phyloP scores from a whole-genome alignment of 2,888 invertebrate species.

The Nipponacmea schrenckii region DNA sequence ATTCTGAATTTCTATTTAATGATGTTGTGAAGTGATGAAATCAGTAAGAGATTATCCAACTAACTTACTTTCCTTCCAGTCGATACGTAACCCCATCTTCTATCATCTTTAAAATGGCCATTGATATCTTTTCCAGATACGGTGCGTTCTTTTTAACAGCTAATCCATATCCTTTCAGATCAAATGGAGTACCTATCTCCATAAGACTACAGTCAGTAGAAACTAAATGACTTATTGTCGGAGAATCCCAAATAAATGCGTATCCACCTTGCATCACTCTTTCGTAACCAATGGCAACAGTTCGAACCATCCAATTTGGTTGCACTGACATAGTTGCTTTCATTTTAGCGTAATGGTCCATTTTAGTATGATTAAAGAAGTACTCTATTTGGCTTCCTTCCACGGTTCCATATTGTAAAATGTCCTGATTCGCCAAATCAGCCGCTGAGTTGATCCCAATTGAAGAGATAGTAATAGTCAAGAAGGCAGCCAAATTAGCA shows the following conservation, averaged over 20 bases:
- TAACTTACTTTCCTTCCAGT: constrained; percentile 58
- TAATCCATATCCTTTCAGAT: constrained; percentile 60
- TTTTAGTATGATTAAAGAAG: constrained; percentile 58
- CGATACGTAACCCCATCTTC: constrained; percentile 55
- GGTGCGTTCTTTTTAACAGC: constrained; percentile 52
- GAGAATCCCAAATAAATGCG: constrained; percentile 65
- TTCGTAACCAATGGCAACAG: constrained; percentile 52
- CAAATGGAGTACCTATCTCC: constrained; percentile 60
- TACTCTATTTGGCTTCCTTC: constrained; percentile 56
- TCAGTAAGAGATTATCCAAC: not conserved
- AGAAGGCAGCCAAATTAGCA: constrained; percentile 61
- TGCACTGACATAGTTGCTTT: constrained; percentile 54
- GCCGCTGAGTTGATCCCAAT: constrained; percentile 47
- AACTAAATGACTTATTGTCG: constrained; percentile 53
- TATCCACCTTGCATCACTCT: constrained; percentile 52
- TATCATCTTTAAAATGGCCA: constrained; percentile 52
- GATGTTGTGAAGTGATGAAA: not conserved
- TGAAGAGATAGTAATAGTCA: constrained; percentile 51
- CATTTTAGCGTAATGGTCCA: constrained; percentile 55
- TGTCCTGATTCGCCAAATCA: constrained; percentile 49
- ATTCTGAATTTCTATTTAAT: constrained; percentile 1
- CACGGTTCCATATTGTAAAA: constrained; percentile 61
- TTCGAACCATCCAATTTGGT: constrained; percentile 47
- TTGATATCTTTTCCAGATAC: constrained; percentile 51
- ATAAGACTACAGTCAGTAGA: constrained; percentile 55